Conservation (phyloP, 1,140 invertebrate genomes). For the Chrysomallon squamiferum region DNA sequence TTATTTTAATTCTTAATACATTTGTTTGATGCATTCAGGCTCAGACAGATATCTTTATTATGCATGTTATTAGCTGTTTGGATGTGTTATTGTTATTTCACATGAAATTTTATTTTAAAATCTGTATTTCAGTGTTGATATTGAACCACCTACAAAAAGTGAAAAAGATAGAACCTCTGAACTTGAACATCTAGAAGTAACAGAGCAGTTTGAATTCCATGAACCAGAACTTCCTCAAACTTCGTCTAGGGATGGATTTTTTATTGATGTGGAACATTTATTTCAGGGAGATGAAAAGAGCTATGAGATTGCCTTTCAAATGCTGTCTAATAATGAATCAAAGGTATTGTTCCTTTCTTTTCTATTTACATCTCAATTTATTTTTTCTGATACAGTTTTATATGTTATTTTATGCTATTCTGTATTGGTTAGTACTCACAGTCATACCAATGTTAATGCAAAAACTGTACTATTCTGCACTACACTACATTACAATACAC, state of each 20-base stretch:
- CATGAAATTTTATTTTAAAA: not conserved
- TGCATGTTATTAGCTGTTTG: too few species aligned
- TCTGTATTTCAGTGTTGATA: not conserved
- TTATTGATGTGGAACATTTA: not conserved
- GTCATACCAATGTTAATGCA: not conserved
- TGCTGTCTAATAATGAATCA: not conserved
- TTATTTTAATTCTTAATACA: too few species aligned
- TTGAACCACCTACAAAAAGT: not conserved
- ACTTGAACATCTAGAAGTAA: not conserved
- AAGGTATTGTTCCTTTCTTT: not conserved
- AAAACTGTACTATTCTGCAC: not conserved
- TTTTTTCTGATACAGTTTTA: not conserved
- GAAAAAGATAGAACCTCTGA: too few species aligned
- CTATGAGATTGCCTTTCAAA: not conserved
- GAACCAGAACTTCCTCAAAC: not conserved
- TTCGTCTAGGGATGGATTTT: not conserved
- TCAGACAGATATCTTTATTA: too few species aligned
- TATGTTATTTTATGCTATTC: not conserved
- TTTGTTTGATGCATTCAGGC: too few species aligned
- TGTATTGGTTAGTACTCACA: not conserved
- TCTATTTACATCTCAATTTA: not conserved
- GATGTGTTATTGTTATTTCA: not conserved
- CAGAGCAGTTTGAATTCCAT: not conserved
- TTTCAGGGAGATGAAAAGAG: not conserved
- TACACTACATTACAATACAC: not conserved